phyloP scores from a whole-genome alignment of 1,140 invertebrate species.

The Acromyrmex echinatior region DNA sequence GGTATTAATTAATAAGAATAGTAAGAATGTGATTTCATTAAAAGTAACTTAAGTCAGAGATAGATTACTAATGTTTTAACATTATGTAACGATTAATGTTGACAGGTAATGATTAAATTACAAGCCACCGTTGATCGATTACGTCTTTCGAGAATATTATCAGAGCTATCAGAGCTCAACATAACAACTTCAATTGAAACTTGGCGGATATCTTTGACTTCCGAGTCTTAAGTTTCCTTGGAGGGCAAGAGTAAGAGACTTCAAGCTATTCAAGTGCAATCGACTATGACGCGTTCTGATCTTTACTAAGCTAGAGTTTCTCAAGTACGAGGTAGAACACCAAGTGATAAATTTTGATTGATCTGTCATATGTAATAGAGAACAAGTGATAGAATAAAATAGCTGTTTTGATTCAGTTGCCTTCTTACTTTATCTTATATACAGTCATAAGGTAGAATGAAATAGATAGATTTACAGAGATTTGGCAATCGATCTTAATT shows the following conservation, averaged over 20 bases:
- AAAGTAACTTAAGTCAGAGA: not conserved
- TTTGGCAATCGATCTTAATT: too few species aligned
- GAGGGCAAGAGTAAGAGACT: slow-evolving; percentile 15
- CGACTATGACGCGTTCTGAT: slow-evolving; percentile 41
- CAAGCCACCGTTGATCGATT: slow-evolving; percentile 12
- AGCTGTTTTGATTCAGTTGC: too few species aligned
- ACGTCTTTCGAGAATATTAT: not conserved
- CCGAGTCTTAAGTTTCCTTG: not conserved
- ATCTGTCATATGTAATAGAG: too few species aligned
- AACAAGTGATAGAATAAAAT: too few species aligned
- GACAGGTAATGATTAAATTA: not conserved
- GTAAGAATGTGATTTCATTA: not conserved
- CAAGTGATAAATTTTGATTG: too few species aligned
- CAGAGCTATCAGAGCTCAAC: slow-evolving; percentile 7
- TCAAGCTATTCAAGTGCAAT: slow-evolving; percentile 25
- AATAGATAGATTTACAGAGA: too few species aligned
- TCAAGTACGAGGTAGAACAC: too few species aligned
- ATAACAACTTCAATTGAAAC: slow-evolving; percentile 41
- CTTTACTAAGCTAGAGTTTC: too few species aligned
- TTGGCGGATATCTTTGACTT: slow-evolving; percentile 46
- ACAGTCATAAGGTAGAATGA: too few species aligned
- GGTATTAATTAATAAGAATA: not conserved
- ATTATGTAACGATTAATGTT: not conserved
- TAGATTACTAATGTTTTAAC: slow-evolving; percentile 4
- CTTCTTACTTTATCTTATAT: too few species aligned